These are phyloP conservation scores for Symphodus melops DNA, from an alignment of 2,113 vertebrate species.

Conservation along the genomic window DNA sequence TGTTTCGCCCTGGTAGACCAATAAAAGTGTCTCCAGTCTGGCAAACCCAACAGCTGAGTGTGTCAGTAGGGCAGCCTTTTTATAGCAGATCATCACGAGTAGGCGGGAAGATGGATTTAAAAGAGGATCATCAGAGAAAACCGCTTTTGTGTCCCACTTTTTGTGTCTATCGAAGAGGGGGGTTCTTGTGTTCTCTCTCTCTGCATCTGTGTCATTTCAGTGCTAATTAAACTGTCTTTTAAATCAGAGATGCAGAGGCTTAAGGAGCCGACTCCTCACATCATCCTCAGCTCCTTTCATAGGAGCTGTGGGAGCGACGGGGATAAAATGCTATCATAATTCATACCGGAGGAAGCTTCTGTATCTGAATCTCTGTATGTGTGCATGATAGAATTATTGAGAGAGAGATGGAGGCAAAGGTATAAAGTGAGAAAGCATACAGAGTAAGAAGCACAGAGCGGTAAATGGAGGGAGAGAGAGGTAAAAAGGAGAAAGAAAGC, in stretches of 20 bases:
- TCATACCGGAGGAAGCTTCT: slow-evolving; percentile 6
- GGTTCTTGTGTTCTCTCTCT: slow-evolving; percentile 19
- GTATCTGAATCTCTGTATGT: slow-evolving; percentile 27
- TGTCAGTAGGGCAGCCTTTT: slow-evolving; percentile 42
- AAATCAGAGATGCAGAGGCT: slow-evolving; percentile 37
- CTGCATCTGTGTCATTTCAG: slow-evolving; percentile 29
- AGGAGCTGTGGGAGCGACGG: slow-evolving; percentile 11
- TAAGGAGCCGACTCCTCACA: slow-evolving; percentile 1
- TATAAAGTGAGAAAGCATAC: not conserved
- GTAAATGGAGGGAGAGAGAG: slow-evolving; percentile 21
- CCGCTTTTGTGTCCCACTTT: not conserved
- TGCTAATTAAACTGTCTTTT: slow-evolving; percentile 64
- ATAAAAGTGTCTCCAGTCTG: too few species aligned
- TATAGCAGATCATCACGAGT: not conserved
- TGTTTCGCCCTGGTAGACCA: too few species aligned
- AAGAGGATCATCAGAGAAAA: slow-evolving; percentile 32
- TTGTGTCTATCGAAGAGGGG: not conserved
- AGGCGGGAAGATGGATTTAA: slow-evolving; percentile 2
- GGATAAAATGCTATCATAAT: slow-evolving; percentile 27
- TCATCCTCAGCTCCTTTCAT: not conserved
- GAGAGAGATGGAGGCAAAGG: slow-evolving; percentile 14
- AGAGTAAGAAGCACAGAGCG: too few species aligned
- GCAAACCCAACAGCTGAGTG: not conserved
- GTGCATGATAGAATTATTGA: not conserved
- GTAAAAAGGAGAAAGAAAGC: slow-evolving; percentile 36